Evolutionary conservation across 2,113 vertebrate genomes (phyloP).

Genomic region (Regulus satrapa): DNA sequence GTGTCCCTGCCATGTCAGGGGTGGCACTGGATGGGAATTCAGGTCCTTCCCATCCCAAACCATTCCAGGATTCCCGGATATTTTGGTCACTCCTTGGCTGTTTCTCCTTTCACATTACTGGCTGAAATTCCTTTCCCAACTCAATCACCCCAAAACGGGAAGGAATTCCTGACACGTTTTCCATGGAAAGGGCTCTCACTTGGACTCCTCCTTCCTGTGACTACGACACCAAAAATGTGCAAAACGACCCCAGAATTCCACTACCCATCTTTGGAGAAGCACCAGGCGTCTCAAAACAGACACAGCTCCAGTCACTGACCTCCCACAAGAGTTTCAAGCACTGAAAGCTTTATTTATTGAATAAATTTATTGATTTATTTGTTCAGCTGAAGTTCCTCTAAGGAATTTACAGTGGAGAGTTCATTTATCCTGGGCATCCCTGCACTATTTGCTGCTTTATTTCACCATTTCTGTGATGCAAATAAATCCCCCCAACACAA

Average conservation of each 20-base stretch:
- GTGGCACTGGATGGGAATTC: not conserved
- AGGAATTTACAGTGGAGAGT: not conserved
- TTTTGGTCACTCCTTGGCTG: fast-evolving
- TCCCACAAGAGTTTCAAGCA: not conserved
- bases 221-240: fast-evolving
- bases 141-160: fast-evolving
- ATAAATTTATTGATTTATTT: not conserved
- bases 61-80: not conserved
- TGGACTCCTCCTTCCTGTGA: not conserved
- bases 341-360: not conserved
- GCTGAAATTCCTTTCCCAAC: not conserved
- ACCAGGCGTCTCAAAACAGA: not conserved
- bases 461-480: not conserved
- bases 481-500: not conserved
- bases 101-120: not conserved
- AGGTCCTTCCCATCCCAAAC: not conserved
- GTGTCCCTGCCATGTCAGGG: too few relatives aligned
- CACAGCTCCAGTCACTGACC: not conserved
- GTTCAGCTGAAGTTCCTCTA: not conserved
- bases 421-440: not conserved
- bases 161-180: fast-evolving
- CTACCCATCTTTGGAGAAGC: not conserved
- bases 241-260: not conserved
- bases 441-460: not conserved
- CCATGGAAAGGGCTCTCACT: not conserved